Percentiles rank a stretch among this genome's conserved stretches.
Evolutionary conservation across 2,113 vertebrate genomes (phyloP).

Genomic region (Orycteropus afer): DNA sequence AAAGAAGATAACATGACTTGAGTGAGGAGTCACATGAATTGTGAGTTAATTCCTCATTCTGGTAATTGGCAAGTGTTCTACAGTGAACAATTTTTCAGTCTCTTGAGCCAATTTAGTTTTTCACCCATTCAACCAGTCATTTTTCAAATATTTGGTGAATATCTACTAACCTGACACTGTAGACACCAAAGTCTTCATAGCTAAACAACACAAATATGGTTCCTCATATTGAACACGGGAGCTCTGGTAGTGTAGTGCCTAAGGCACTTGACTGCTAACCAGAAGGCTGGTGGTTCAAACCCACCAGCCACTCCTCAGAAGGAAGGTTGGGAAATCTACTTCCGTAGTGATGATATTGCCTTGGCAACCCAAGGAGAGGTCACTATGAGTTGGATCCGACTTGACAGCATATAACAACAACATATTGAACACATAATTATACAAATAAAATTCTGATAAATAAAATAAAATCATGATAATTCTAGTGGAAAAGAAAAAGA

Average conservation of each 20-base stretch:
- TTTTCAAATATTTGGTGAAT: not conserved
- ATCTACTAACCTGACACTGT: not conserved
- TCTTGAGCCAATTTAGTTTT: slow-evolving; percentile 39
- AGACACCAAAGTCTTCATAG: not conserved
- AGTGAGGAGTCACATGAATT: not conserved
- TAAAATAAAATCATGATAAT: not conserved
- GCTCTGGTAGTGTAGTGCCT: no score
- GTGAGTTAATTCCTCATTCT: not conserved
- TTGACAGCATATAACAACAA: no score
- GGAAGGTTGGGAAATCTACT: no score
- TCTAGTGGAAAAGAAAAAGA: not conserved
- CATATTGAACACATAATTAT: not conserved
- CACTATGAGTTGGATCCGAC: no score
- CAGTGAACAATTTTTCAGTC: not conserved
- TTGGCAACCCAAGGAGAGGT: no score
- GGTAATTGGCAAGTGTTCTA: not conserved
- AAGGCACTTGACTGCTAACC: no score
- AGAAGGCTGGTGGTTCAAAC: no score
- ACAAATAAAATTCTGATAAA: not conserved
- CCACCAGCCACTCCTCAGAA: no score
- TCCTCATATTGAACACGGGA: not conserved
- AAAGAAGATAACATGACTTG: not conserved
- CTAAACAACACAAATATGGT: not conserved
- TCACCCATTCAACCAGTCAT: not conserved
- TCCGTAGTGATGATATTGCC: no score